Evolutionary conservation across 1,140 invertebrate species (phyloP).

Genomic region (Lepidurus couesii): DNA sequence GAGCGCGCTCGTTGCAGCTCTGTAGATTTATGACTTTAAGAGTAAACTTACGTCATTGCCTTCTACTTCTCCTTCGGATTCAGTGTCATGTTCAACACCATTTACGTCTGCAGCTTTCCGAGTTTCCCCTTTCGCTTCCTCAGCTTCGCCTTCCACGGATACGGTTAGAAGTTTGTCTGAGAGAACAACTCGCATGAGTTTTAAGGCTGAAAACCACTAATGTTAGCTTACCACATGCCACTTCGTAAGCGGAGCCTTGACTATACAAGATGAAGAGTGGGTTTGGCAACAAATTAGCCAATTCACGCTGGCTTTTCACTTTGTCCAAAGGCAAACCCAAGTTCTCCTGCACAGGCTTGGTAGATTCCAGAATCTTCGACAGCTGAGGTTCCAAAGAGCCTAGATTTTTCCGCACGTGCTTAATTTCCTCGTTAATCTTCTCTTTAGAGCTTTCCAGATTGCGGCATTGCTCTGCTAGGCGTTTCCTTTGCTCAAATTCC

Average conservation of each 20-base stretch:
- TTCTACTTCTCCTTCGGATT: slow-evolving; percentile 52
- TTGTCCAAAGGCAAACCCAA: slow-evolving; percentile 73
- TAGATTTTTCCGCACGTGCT: slow-evolving; percentile 69
- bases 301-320: slow-evolving; percentile 64
- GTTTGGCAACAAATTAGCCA: slow-evolving; percentile 67
- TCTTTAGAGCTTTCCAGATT: slow-evolving; percentile 71
- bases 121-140: slow-evolving; percentile 59
- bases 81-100: slow-evolving; percentile 56
- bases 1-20: too few species aligned
- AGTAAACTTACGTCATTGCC: slow-evolving; percentile 44
- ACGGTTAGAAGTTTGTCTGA: slow-evolving; percentile 51
- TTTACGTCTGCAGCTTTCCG: slow-evolving; percentile 51
- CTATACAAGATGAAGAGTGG: slow-evolving; percentile 84
- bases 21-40: slow-evolving; percentile 27
- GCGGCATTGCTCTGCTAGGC: slow-evolving; percentile 68
- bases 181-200: slow-evolving; percentile 35
- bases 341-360: slow-evolving; percentile 83
- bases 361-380: slow-evolving; percentile 64
- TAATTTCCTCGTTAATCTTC: slow-evolving; percentile 65
- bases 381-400: slow-evolving; percentile 76
- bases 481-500: slow-evolving; percentile 83
- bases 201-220: slow-evolving; percentile 17
- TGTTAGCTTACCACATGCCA: slow-evolving; percentile 58
- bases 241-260: slow-evolving; percentile 73
- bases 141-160: slow-evolving; percentile 68